phyloP scores from a whole-genome alignment of 2,113 vertebrate genomes.

The Ochotona princeps region DNA sequence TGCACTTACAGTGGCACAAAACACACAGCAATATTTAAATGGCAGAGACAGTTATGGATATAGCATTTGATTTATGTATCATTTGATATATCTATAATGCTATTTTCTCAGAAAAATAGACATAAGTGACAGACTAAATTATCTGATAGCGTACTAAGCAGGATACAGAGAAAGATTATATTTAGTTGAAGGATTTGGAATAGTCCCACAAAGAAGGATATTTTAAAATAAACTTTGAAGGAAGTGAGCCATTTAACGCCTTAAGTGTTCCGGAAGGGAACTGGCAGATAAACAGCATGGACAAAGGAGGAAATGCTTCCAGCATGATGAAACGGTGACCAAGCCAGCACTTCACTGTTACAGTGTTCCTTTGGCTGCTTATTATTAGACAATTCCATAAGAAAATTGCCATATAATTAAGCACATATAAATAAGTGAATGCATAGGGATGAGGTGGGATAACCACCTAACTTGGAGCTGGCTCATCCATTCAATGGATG shows the following conservation, averaged over 20 bases:
- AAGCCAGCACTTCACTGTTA: no score
- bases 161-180: not conserved
- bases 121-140: not conserved
- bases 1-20: not conserved
- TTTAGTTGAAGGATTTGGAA: not conserved
- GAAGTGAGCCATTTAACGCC: not conserved
- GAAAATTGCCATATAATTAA: constrained; percentile 13
- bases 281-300: not conserved
- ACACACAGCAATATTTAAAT: not conserved
- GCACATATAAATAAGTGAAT: constrained; percentile 6
- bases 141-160: not conserved
- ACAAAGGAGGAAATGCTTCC: not conserved
- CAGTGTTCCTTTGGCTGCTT: not conserved
- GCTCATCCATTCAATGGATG: not conserved
- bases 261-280: not conserved
- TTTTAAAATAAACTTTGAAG: not conserved
- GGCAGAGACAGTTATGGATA: not conserved
- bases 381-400: not conserved
- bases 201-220: not conserved
- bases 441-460: not conserved
- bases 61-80: not conserved
- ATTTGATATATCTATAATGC: not conserved
- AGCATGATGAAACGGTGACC: not conserved
- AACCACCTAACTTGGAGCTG: not conserved
- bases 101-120: not conserved